phyloP scores from a whole-genome alignment of 2,888 invertebrate genomes.

The Aricia artaxerxes region DNA sequence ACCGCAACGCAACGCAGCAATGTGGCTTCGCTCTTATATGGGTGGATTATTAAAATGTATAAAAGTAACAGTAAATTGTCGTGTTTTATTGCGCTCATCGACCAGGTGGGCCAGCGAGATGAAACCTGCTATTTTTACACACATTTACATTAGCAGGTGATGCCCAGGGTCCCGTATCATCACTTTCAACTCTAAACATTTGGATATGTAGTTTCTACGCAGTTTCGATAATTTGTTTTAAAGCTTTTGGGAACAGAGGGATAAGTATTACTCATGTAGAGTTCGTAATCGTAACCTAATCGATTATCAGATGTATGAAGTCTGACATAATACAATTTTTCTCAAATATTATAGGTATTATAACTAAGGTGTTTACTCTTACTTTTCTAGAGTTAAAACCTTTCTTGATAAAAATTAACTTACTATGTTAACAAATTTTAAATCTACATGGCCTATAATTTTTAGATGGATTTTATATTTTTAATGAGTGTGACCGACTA shows the following conservation, averaged over 20 bases:
- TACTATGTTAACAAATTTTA: background rate
- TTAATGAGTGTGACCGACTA: background rate
- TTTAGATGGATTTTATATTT: background rate
- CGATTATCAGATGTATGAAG: background rate
- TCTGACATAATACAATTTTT: background rate
- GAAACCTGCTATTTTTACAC: constrained; percentile 29
- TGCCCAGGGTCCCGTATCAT: background rate
- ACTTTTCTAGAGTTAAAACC: too few relatives aligned
- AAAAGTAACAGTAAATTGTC: constrained; percentile 27
- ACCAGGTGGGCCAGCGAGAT: constrained; percentile 29
- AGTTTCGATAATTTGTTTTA: background rate
- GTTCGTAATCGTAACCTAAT: background rate
- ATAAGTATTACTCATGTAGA: background rate
- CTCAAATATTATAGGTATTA: too few relatives aligned
- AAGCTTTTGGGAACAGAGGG: background rate
- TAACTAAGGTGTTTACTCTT: too few relatives aligned
- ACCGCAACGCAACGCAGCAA: background rate
- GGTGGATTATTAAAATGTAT: constrained; percentile 10
- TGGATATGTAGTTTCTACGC: background rate
- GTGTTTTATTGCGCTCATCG: constrained; percentile 13
- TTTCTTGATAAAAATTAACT: background rate
- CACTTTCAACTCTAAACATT: constrained; percentile 14
- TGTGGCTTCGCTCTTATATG: constrained; percentile 4
- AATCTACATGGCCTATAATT: background rate
- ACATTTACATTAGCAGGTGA: constrained; percentile 30